Evolutionary conservation across 2,888 invertebrate species (phyloP).

Genomic region (Alsophila aescularia): DNA sequence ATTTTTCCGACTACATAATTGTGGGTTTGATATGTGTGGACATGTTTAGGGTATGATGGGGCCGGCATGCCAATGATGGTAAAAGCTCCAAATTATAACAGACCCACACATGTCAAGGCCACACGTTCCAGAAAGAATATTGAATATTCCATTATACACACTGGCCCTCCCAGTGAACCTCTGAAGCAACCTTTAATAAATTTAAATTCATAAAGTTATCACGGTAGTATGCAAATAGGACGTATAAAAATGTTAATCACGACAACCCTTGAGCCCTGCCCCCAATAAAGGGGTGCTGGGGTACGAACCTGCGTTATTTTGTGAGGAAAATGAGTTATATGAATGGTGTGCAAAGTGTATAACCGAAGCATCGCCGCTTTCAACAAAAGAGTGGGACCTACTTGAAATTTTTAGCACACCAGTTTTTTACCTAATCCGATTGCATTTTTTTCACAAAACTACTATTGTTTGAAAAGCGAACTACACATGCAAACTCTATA

Average conservation of each 20-base stretch:
- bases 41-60: no score
- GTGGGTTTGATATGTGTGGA: no score
- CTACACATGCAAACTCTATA: constrained; percentile 42
- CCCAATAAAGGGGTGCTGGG: constrained; percentile 32
- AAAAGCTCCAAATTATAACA: no score
- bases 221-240: constrained; percentile 62
- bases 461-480: constrained; percentile 36
- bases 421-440: constrained; percentile 33
- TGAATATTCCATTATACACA: constrained; percentile 19
- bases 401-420: constrained; percentile 1
- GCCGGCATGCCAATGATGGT: no score
- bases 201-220: constrained; percentile 66
- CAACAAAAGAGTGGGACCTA: no score
- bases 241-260: constrained; percentile 68
- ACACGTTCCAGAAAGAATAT: constrained; percentile 15
- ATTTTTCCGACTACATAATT: no score
- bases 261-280: constrained; percentile 44
- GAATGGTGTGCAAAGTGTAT: background rate
- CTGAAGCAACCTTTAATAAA: constrained; percentile 58
- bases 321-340: constrained; percentile 31
- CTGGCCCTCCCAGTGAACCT: constrained; percentile 43
- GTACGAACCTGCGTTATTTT: constrained; percentile 30
- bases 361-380: no score
- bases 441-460: constrained; percentile 33
- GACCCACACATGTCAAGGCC: no score